Evolutionary conservation across 2,888 invertebrate species (phyloP).

Genomic region (Eilema sororculum): DNA sequence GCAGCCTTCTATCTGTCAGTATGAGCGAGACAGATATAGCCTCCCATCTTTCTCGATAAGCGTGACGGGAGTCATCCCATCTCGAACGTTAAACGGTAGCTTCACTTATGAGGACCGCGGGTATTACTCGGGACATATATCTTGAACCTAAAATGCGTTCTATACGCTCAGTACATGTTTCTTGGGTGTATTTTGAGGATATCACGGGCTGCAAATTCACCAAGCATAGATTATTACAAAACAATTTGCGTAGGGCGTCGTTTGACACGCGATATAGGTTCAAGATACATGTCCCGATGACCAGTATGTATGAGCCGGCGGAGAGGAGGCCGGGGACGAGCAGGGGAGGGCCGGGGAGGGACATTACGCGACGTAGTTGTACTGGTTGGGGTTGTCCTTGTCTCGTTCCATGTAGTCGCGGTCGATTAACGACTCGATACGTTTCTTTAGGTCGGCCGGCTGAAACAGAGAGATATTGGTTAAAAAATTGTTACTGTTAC

Average conservation of each 20-base stretch:
- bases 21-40: neutral
- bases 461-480: slow-evolving; percentile 69
- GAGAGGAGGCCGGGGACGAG: neutral
- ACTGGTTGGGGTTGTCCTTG: slow-evolving; percentile 98
- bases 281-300: neutral
- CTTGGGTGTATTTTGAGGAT: too few relatives aligned
- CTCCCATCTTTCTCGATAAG: neutral
- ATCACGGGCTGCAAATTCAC: too few relatives aligned
- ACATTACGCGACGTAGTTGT: slow-evolving; percentile 98
- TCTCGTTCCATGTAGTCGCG: slow-evolving; percentile 99
- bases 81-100: neutral
- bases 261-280: too few relatives aligned
- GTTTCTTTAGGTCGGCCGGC: slow-evolving; percentile 99
- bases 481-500: neutral
- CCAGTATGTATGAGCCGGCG: slow-evolving; percentile 1
- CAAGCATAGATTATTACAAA: too few relatives aligned
- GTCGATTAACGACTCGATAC: slow-evolving; percentile 99
- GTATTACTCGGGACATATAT: neutral
- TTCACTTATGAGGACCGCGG: neutral
- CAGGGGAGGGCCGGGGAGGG: slow-evolving; percentile 21
- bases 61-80: neutral
- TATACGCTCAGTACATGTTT: too few relatives aligned
- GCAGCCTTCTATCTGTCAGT: neutral
- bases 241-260: too few relatives aligned
- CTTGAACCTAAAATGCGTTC: too few relatives aligned